These are phyloP conservation scores for Orthochromis malagaraziensis DNA, from an alignment of 2,113 vertebrate species.

Conservation along the genomic window DNA sequence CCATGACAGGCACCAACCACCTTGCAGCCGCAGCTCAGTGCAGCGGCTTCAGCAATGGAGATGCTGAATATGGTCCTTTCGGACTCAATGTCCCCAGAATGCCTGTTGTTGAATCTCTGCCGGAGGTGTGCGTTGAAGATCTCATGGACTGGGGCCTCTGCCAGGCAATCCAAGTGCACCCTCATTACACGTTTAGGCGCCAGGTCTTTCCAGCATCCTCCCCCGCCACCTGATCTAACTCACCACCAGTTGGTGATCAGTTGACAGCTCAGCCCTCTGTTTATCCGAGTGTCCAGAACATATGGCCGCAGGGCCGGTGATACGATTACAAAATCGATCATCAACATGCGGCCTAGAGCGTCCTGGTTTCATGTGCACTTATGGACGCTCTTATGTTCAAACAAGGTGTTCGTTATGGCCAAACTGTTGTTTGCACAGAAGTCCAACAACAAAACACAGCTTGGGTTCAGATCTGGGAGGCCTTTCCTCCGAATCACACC, in stretches of 20 bases:
- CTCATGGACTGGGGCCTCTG: not conserved
- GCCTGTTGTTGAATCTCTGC: not conserved
- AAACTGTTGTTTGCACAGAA: too few species aligned
- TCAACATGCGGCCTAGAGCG: fast-evolving
- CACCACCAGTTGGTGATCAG: not conserved
- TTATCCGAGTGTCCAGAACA: not conserved
- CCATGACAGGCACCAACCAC: not conserved
- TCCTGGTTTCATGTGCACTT: fast-evolving
- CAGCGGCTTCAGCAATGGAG: not conserved
- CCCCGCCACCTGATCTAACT: not conserved
- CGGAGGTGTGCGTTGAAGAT: not conserved
- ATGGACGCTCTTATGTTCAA: fast-evolving
- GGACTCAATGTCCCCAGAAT: not conserved
- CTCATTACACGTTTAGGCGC: not conserved
- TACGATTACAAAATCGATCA: not conserved
- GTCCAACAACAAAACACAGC: fast-evolving
- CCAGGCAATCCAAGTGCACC: fast-evolving
- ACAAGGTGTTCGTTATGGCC: too few species aligned
- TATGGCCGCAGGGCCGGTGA: fast-evolving
- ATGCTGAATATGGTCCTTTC: fast-evolving
- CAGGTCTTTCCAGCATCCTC: fast-evolving
- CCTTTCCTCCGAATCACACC: too few species aligned
- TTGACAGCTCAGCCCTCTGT: not conserved
- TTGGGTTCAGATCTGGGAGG: too few species aligned
- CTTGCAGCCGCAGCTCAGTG: not conserved